Evolutionary conservation across 1,140 invertebrate genomes (phyloP), one percentile per base, ranked within the genome.

Genomic region (Drosophila erecta): DNA sequence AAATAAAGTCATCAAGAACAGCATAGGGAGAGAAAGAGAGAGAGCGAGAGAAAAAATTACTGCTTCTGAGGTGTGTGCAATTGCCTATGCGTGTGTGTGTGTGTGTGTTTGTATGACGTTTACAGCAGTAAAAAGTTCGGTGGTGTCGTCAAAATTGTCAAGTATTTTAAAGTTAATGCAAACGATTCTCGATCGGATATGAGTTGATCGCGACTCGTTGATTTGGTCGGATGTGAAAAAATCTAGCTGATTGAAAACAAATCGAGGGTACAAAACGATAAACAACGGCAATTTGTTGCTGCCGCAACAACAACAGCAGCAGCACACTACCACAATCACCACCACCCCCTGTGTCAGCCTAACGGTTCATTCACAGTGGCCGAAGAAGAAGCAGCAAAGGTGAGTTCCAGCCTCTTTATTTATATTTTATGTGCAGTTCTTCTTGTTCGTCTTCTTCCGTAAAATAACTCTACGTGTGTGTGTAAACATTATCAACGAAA

Each of bases 91-190:
- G 14, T 56, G 22, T 62, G 56, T 65, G 54, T 70, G 62, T 79
- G 80, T 79, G 41, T 44, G 49, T 54, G 37, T 61, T 46, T 70
- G 54, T 69, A 65, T 85, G 80, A 84, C 80, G 81, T 84, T 85
- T 85, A 80, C 80, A 84, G 55, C 59, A 74, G 60, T 40, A 64
- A 77, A 67, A 65, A 78, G 58, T 51, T 62, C 46, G 55, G 38
- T 49, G 44, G 79, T 84, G 50, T 79, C 75, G 56, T 84, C 49
- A 46, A 83, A 83, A 84, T 83, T 79, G 76, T 17, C 15, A 49
- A 71, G 80, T 84, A 83, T 75, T 70, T 61, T 83, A 38, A 50
- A 57, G 57, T 66, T 69, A 54, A 69, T 69, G 66, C 24, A 30
- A 11, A n/a, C 49, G 65, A 57, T 59, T 59, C 24, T 17, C 37